These are phyloP conservation scores for Heliconius nattereri DNA, from an alignment of 1,140 invertebrate genomes.

Conservation along the genomic window DNA sequence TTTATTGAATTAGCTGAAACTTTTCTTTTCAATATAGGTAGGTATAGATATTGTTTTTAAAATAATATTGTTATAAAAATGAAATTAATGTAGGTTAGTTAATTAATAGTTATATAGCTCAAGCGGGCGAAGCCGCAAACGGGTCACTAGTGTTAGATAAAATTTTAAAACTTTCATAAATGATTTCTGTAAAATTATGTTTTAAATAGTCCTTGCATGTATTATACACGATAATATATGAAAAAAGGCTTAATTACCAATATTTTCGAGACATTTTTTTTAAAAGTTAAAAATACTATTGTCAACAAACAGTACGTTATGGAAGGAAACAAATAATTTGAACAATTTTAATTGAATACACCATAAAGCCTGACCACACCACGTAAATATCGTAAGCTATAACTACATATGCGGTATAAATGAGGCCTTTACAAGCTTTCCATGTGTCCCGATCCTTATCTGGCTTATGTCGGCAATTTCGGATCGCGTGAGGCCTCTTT, in stretches of 20 bases:
- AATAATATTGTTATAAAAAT: no score
- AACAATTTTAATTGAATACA: constrained; percentile 11
- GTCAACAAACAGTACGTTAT: constrained; percentile 11
- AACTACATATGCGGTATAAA: constrained; percentile 43
- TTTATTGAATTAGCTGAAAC: no score
- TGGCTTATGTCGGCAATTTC: constrained; percentile 53
- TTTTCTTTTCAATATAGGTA: no score
- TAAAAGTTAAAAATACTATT: not conserved
- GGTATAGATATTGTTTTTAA: no score
- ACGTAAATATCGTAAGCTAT: constrained; percentile 28
- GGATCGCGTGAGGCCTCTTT: constrained; percentile 59
- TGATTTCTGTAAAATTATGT: no score
- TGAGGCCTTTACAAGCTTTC: constrained; percentile 53
- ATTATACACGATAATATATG: not conserved
- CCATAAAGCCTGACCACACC: constrained; percentile 1
- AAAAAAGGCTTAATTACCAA: not conserved
- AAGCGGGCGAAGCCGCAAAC: no score
- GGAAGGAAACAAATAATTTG: not conserved
- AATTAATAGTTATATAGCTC: no score
- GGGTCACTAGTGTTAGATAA: no score
- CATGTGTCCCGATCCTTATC: constrained; percentile 64
- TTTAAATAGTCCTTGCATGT: not conserved
- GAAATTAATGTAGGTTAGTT: no score
- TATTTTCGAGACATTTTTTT: constrained; percentile 16
- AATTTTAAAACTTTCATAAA: no score